Base-by-base conservation (phyloP, 2,113 vertebrate genomes). In the Condylura cristata region DNA sequence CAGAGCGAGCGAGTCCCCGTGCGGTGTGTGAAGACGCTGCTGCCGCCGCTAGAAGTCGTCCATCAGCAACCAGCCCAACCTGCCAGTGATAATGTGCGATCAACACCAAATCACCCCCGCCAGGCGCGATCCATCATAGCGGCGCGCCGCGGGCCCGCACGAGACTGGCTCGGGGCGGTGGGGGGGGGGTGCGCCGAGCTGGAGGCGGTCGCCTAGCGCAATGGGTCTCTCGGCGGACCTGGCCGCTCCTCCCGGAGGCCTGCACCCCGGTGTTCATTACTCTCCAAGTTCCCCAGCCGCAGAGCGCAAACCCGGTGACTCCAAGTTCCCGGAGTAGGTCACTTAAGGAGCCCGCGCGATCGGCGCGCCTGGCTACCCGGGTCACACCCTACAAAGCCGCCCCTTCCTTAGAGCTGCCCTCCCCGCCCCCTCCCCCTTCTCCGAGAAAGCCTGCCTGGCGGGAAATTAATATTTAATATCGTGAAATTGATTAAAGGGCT, bases 71-170 rank as follows among this genome's bases (percentile, higher is more conserved):
- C 98, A 98, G 98, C 97, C 98, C 97, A 97, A 98, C 98, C 98
- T 98, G 98, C 98, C 98, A 98, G 98, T 98, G 98, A 98, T 98
- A 98, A 99, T 98, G 98, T 98, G 98, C 98, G 98, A 99, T 99
- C 98, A 98, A 98, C 98, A 98, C 98, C 98, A 98, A 98, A 98
- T 98, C 98, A 98, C 98, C 98, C 98, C 98, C 98, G 98, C 98
- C 96, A 98, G 98, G 98, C 98, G 98, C 98, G 98, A 98, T 98
- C 98, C 98, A 98, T 98, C 98, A 98, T 98, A 97, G 95, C 98
- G 90, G 96, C 97, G 94, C 97, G 97, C 98, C 68, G 97, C 96
- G 97, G 98, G 97, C 97, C 97, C 96, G 92, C 75, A 91, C 96
- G 98, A 97, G 97, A 97, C 97, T 97, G 97, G 97, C 97, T 97